These are phyloP conservation scores for Magallana angulata DNA, from an alignment of 1,140 invertebrate species.

Conservation along the genomic window DNA sequence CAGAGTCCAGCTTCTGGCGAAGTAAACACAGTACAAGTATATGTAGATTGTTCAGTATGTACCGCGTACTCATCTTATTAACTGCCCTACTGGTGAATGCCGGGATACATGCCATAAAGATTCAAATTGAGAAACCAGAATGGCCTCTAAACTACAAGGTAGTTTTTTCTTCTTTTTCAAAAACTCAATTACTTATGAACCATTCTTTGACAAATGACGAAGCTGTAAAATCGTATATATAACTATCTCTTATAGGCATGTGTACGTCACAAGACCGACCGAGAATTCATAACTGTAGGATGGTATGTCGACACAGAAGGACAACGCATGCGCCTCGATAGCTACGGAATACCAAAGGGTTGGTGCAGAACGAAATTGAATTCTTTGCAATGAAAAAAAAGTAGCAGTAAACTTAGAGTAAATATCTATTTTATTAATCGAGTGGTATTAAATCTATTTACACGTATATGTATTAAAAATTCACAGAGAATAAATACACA, in stretches of 20 bases:
- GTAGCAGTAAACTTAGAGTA: no score
- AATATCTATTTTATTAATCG: no score
- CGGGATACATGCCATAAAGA: neutral
- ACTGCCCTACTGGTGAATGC: neutral
- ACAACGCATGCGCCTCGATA: slow-evolving; percentile 50
- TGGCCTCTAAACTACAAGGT: slow-evolving; percentile 24
- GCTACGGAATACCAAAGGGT: slow-evolving; percentile 53
- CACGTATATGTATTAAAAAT: no score
- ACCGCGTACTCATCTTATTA: neutral
- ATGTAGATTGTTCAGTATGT: neutral
- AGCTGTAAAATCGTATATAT: neutral
- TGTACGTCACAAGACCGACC: slow-evolving; percentile 39
- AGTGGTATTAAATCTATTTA: no score
- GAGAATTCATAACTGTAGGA: slow-evolving; percentile 47
- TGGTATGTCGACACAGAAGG: slow-evolving; percentile 50
- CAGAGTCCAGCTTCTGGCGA: neutral
- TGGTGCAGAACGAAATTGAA: no score
- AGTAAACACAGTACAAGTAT: neutral
- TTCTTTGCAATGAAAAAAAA: no score
- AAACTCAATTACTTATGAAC: neutral
- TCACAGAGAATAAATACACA: slow-evolving; percentile 38
- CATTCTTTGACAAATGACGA: neutral
- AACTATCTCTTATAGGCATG: slow-evolving; percentile 38
- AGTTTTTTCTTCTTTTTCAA: neutral
- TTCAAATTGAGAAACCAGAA: neutral